Conservation (phyloP, 2,797 vertebrate genomes). For the Sebastes umbrosus region DNA sequence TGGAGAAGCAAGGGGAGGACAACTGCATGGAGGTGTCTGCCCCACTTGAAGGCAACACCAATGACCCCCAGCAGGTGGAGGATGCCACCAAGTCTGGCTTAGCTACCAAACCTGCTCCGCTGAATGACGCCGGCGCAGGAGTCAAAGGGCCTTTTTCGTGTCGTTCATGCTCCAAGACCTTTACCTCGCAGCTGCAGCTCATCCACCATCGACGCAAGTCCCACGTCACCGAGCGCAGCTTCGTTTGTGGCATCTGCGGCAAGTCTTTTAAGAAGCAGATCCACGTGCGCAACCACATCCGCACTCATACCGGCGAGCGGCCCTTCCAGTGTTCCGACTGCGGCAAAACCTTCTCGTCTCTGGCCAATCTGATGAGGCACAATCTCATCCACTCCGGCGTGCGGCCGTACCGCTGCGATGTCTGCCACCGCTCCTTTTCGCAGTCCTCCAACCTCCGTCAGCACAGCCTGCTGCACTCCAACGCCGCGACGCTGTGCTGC, state of each 20-base stretch:
- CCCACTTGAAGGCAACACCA: not conserved
- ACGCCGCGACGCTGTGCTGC: constrained; percentile 70
- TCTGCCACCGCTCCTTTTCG: constrained; percentile 89
- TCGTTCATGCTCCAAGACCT: constrained; percentile 83
- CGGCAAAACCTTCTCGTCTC: constrained; percentile 88
- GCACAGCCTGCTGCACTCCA: constrained; percentile 87
- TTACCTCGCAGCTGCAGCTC: constrained; percentile 84
- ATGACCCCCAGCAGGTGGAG: not conserved
- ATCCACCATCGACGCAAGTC: constrained; percentile 84
- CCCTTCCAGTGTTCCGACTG: constrained; percentile 91
- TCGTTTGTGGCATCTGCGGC: constrained; percentile 87
- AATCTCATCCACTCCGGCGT: constrained; percentile 90
- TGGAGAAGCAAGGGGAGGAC: not conserved
- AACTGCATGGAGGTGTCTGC: constrained; percentile 29
- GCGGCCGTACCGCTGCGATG: constrained; percentile 88
- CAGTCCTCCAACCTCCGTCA: constrained; percentile 93
- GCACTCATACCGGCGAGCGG: constrained; percentile 91
- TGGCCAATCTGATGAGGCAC: constrained; percentile 90
- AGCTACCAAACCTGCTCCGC: not conserved
- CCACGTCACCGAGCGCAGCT: constrained; percentile 84
- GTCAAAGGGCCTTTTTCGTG: constrained; percentile 73
- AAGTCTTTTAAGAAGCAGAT: constrained; percentile 92
- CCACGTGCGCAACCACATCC: constrained; percentile 89
- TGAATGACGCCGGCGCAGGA: not conserved
- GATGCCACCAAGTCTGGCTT: not conserved